These are phyloP conservation scores for Eulemur rufifrons DNA, from an alignment of 2,113 vertebrate species.

Conservation along the genomic window DNA sequence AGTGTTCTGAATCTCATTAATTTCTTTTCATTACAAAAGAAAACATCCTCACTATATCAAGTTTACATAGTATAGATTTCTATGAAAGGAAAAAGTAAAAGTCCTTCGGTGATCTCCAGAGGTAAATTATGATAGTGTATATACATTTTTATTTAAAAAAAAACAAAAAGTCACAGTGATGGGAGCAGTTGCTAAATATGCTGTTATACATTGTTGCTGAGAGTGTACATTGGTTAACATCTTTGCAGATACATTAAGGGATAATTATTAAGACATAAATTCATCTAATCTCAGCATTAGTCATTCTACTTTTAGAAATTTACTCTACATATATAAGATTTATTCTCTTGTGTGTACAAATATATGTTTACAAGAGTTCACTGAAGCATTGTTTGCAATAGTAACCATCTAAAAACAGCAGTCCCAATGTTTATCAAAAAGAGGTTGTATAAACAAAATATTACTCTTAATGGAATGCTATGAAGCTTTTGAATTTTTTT, in stretches of 20 bases:
- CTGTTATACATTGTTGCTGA: neutral
- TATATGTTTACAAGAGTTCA: neutral
- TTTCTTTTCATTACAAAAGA: slow-evolving; percentile 7
- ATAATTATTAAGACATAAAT: neutral
- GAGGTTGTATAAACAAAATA: neutral
- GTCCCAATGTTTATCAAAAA: neutral
- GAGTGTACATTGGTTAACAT: neutral
- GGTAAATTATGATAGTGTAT: neutral
- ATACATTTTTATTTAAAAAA: neutral
- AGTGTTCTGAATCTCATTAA: neutral
- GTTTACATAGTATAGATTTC: neutral
- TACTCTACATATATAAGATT: neutral
- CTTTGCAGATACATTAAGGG: neutral
- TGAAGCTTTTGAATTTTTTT: neutral
- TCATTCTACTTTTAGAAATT: neutral
- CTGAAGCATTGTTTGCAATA: neutral
- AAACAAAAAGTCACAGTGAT: neutral
- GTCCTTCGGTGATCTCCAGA: neutral
- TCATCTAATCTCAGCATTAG: neutral
- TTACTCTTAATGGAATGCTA: neutral
- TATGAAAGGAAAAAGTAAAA: neutral
- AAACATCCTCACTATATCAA: neutral
- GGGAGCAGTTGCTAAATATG: neutral
- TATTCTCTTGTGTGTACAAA: neutral
- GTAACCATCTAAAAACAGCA: slow-evolving; percentile 3